Evolutionary conservation across 2,888 invertebrate genomes (phyloP), one percentile per base, ranked within the genome.

Genomic region (Drosophila limbata): DNA sequence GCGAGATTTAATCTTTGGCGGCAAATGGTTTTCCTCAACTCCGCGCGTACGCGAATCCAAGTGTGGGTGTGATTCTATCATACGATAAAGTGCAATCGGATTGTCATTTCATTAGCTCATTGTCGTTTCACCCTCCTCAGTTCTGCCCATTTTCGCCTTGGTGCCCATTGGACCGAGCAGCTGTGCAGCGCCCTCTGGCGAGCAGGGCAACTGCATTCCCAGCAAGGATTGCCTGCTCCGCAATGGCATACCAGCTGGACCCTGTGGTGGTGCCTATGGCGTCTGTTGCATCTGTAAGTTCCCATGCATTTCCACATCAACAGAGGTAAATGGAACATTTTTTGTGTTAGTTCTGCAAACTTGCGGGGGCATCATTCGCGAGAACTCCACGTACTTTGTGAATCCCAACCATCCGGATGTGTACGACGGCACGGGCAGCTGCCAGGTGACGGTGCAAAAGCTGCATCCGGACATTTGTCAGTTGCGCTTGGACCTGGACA

Each of bases 381-480:
- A 96, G 89, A 98, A 98, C 90, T 95, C 96, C 1, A 97, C 97
- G 0, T 96, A 97, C 88, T 98, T 98, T 91, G 96, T 97, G 1
- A 97, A 97, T 91, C 94, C 94, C 2, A 96, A 96, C 69, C 97
- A 96, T 92, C 97, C 97, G 0, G 94, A 94, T 74, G 84, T 91
- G 0, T 96, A 94, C 86, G 96, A 97, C 79, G 95, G 95, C 0
- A 96, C 96, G 0, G 96, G 96, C 0, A 97, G 97, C 21, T 98
- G 97, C 84, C 97, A 97, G 90, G 94, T 97, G 5, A 97, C 96
- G 0, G 93, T 98, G 10, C 92, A 96, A 52, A 97, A 97, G 91
- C 92, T 95, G 3, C 95, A 95, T 89, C 95, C 95, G 0, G 96
- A 96, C 81, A 95, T 97, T 15, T 97, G 97, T 81, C 97, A 98